Evolutionary conservation across 2,797 vertebrate species (phyloP).

Genomic region (Nyctalus aviator): DNA sequence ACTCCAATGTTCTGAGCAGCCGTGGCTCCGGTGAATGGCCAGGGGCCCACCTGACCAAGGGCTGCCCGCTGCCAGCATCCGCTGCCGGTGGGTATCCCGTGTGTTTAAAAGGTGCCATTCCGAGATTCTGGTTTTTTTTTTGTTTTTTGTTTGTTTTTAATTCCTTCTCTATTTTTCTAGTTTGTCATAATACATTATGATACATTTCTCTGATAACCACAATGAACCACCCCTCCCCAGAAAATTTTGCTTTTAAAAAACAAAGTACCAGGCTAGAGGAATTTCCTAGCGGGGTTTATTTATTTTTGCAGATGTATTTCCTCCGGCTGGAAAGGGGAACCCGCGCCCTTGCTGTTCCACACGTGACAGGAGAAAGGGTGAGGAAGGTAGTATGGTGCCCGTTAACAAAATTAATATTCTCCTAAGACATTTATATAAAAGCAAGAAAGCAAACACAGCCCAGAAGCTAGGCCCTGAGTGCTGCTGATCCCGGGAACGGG

Average conservation of each 20-base stretch:
- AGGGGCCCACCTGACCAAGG: not conserved
- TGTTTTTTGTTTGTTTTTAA: too few species aligned
- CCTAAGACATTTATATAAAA: not conserved
- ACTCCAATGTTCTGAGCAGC: not conserved
- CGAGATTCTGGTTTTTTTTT: not conserved
- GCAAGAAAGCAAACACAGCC: not conserved
- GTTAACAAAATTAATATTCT: not conserved
- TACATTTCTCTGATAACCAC: not conserved
- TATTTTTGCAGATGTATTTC: slow-evolving; percentile 75
- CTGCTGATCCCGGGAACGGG: not conserved
- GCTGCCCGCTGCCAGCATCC: not conserved
- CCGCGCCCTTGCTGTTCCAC: not conserved
- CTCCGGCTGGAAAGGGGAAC: slow-evolving; percentile 54
- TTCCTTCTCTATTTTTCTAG: not conserved
- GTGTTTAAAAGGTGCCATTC: not conserved
- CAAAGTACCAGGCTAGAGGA: not conserved
- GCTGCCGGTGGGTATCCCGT: not conserved
- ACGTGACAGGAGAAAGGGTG: not conserved
- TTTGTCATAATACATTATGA: not conserved
- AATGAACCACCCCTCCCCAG: not conserved
- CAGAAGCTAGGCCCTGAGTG: accelerated
- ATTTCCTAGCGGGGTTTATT: slow-evolving; percentile 42
- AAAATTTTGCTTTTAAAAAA: not conserved
- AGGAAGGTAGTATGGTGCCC: not conserved
- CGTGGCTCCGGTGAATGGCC: not conserved